Conservation (phyloP, 2,113 vertebrate species). For the Centrocercus urophasianus region DNA sequence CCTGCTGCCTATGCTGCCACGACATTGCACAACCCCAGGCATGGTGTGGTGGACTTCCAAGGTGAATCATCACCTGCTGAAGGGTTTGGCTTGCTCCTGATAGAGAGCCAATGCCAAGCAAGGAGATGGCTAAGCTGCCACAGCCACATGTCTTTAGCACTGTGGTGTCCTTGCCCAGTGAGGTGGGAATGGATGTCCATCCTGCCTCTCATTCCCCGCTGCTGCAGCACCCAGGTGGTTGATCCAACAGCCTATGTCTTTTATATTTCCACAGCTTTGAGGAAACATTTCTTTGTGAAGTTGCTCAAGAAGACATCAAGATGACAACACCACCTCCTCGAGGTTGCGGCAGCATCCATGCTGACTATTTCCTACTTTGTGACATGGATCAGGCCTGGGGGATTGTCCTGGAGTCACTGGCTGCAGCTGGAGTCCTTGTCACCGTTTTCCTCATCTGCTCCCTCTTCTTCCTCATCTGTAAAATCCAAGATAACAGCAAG, state of each 20-base stretch:
- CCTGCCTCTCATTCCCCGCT: not conserved
- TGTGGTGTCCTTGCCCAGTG: not conserved
- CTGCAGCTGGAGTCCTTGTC: constrained; percentile 80
- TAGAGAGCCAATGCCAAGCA: not conserved
- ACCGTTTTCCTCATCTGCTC: constrained; percentile 78
- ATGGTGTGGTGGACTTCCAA: not conserved
- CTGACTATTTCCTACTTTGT: constrained; percentile 83
- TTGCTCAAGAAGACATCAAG: constrained; percentile 1
- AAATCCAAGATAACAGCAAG: constrained; percentile 77
- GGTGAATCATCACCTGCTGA: not conserved
- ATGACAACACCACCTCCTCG: fast-evolving
- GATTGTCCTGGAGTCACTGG: constrained; percentile 85
- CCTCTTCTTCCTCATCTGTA: constrained; percentile 80
- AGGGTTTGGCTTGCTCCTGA: not conserved
- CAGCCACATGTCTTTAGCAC: not conserved
- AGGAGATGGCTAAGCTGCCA: not conserved
- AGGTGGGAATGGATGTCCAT: not conserved
- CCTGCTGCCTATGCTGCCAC: not conserved
- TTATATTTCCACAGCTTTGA: constrained; percentile 31
- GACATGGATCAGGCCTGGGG: constrained; percentile 82
- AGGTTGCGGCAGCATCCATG: constrained; percentile 58
- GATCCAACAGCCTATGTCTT: not conserved
- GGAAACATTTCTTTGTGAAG: not conserved
- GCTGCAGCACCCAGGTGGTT: not conserved
- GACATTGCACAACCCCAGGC: not conserved